These are phyloP conservation scores for Stenurella melanura DNA, from an alignment of 2,888 invertebrate genomes.

Conservation along the genomic window DNA sequence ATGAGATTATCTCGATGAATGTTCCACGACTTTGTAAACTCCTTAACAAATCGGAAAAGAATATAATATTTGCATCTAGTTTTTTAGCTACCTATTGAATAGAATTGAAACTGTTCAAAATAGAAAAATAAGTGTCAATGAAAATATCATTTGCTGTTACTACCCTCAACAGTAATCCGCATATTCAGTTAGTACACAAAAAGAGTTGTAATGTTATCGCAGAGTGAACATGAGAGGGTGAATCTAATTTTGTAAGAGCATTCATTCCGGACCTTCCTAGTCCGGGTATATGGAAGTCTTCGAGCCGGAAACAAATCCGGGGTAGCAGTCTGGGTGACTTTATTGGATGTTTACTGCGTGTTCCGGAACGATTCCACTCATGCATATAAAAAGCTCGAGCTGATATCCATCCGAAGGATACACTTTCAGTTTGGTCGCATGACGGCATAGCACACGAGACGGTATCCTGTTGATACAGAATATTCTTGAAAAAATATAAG, in stretches of 20 bases:
- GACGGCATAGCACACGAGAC: neutral
- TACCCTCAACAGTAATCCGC: neutral
- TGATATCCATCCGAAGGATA: slow-evolving; percentile 41
- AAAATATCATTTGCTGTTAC: neutral
- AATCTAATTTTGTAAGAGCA: slow-evolving; percentile 46
- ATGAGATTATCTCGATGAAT: too few relatives aligned
- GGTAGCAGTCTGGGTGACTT: slow-evolving; percentile 46
- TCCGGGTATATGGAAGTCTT: slow-evolving; percentile 29
- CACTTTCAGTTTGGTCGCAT: neutral
- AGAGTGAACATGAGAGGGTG: slow-evolving; percentile 38
- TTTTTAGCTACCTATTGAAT: too few relatives aligned
- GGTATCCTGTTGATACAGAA: too few relatives aligned
- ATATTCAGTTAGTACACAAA: neutral
- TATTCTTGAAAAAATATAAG: too few relatives aligned
- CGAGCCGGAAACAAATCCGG: slow-evolving; percentile 42
- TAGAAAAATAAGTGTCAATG: too few relatives aligned
- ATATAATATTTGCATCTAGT: too few relatives aligned
- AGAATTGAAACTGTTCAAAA: too few relatives aligned
- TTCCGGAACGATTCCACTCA: slow-evolving; percentile 49
- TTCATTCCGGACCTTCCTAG: slow-evolving; percentile 27
- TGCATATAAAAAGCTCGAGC: slow-evolving; percentile 51
- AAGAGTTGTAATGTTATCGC: neutral
- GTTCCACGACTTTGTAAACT: too few relatives aligned
- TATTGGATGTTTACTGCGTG: slow-evolving; percentile 53
- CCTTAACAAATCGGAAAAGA: too few relatives aligned